Evolutionary conservation across 2,888 invertebrate species (phyloP).

Genomic region (Yponomeuta malinellus): DNA sequence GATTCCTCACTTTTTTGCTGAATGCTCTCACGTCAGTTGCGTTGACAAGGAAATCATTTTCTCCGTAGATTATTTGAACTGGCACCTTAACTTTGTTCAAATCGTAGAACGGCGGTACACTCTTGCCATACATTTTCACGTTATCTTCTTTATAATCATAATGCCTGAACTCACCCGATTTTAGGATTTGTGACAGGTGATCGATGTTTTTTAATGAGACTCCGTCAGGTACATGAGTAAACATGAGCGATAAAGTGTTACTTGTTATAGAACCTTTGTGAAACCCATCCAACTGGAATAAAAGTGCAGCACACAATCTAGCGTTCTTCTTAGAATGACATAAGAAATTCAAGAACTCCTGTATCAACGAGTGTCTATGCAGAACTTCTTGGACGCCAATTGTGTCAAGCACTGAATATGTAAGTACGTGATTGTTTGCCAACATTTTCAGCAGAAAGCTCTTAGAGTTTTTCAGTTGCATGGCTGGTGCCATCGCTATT

Average conservation of each 20-base stretch:
- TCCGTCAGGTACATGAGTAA: constrained; percentile 7
- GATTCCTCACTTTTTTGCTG: neutral
- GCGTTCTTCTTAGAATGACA: neutral
- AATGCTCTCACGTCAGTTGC: neutral
- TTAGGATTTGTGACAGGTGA: constrained; percentile 1
- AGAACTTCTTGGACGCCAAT: constrained; percentile 3
- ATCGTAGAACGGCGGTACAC: constrained; percentile 7
- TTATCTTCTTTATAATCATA: constrained; percentile 8
- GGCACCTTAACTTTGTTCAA: neutral
- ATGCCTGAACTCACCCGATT: neutral
- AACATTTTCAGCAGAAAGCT: neutral
- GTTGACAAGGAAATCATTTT: constrained; percentile 7
- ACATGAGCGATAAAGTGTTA: constrained; percentile 1
- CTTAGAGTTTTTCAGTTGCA: neutral
- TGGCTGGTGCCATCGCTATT: neutral
- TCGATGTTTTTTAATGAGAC: constrained; percentile 1
- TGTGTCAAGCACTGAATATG: neutral
- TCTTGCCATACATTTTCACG: constrained; percentile 7
- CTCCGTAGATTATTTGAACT: constrained; percentile 3
- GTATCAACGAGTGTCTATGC: neutral
- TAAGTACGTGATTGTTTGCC: neutral
- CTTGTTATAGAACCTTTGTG: neutral
- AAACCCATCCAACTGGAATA: neutral
- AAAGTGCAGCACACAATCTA: neutral
- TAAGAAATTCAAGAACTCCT: constrained; percentile 3